Percentiles rank a stretch among this genome's conserved stretches.
These are phyloP conservation scores for Theonella swinhoei DNA, from an alignment of 37 sponge, comb jelly and placozoan species.

Conservation along the genomic window DNA sequence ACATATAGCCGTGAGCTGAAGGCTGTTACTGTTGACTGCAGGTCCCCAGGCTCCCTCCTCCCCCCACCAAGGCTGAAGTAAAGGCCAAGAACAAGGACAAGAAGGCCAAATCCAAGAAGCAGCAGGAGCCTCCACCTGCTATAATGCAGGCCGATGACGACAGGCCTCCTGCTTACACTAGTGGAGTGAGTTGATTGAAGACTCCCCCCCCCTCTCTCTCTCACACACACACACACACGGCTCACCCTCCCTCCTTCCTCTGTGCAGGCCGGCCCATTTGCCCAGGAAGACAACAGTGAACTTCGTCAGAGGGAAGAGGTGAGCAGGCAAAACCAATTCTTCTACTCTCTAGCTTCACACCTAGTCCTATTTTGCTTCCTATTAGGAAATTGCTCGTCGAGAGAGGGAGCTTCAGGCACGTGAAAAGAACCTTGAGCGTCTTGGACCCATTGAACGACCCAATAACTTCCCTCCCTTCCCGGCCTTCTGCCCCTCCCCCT, in stretches of 20 bases:
- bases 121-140: conserved; percentile 42
- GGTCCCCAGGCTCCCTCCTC: conserved; percentile 54
- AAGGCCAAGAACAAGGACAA: conserved; percentile 25
- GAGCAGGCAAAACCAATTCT: no score
- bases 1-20: no score
- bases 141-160: conserved; percentile 34
- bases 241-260: no score
- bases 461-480: conserved; percentile 95
- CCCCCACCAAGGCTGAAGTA: conserved; percentile 58
- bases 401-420: conserved; percentile 47
- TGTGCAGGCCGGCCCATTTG: no score
- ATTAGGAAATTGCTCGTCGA: conserved; percentile 58
- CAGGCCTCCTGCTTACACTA: conserved; percentile 49
- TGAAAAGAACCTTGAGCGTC: conserved; percentile 49
- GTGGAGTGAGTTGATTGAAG: conserved; percentile 49
- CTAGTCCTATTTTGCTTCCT: neutral
- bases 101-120: conserved; percentile 31
- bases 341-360: neutral
- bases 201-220: neutral
- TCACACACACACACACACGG: no score
- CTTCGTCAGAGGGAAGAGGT: no score
- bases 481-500: conserved; percentile 67
- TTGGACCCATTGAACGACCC: conserved; percentile 48
- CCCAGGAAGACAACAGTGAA: no score
- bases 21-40: no score